Base-by-base conservation (phyloP, 2,113 vertebrate species). In the Nothobranchius kuhntae region DNA sequence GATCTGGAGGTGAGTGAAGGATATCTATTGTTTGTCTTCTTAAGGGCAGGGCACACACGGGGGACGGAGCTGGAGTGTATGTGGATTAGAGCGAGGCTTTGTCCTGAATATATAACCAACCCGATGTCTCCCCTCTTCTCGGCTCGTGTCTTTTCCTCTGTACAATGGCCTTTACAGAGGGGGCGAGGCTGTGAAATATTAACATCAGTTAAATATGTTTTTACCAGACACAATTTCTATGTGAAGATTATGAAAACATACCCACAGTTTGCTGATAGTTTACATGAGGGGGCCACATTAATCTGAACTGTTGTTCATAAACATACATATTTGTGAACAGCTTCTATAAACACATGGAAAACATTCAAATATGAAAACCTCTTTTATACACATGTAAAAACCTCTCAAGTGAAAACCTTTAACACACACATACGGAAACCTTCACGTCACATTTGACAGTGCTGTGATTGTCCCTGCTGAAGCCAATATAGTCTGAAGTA, bases 21-120 rank as follows among this genome's bases (percentile, higher is more conserved):
- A 91, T 89, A 90, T 91, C 90, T 85, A 85, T 87, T 92, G 87
- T 92, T 92, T 92, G 89, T 84, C 89, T 90, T 91, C 87, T 86
- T 92, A 92, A 92, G 90, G 91, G 90, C 89, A 90, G 86, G 83
- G 89, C 88, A 89, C 86, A 87, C 90, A 88, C 83, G 74, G 70
- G 86, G 89, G 89, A 89, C 87, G 74, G 73, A 84, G 81, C 90
- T 81, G 81, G 60, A 90, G 88, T 88, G 90, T 81, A 83, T 90
- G 80, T 89, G 91, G 91, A 92, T 92, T 92, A 92, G 73, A 70
- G 78, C 1, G 53, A 80, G 56, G 68, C 72, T 83, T 82, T 50
- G 78, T 81, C 77, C 72, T 92, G 91, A 91, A 92, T 92, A 89
- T 87, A 87, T 84, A 90, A 91, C 74, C 70, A 76, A 56, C 38